Percentiles rank a stretch among this genome's conserved stretches.
phyloP scores from a whole-genome alignment of 2,113 vertebrate genomes.

The Spea bombifrons region DNA sequence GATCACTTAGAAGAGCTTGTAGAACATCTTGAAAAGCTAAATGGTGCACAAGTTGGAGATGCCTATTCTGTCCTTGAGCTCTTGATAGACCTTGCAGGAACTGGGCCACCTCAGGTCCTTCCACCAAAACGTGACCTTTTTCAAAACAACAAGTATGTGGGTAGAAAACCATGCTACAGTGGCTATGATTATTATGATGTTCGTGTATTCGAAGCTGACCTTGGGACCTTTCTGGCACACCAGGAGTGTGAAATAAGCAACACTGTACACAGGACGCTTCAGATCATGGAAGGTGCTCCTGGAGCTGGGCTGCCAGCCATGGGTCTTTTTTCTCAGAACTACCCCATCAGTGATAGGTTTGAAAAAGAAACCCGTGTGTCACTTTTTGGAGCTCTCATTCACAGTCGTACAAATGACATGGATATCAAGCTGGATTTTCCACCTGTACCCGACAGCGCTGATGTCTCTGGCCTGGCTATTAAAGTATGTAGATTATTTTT shows the following conservation, averaged over 20 bases:
- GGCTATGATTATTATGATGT: conserved; percentile 84
- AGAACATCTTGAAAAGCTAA: conserved; percentile 64
- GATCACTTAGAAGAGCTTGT: conserved; percentile 84
- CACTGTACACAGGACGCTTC: conserved; percentile 67
- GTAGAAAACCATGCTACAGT: conserved; percentile 70
- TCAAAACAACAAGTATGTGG: conserved; percentile 71
- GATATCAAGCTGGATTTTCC: conserved; percentile 89
- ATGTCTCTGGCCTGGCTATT: conserved; percentile 85
- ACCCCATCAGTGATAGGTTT: conserved; percentile 73
- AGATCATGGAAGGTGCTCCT: conserved; percentile 82
- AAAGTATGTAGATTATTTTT: conserved; percentile 67
- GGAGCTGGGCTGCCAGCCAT: conserved; percentile 79
- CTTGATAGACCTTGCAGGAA: conserved; percentile 84
- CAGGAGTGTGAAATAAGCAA: conserved; percentile 76
- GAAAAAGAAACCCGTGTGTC: conserved; percentile 85
- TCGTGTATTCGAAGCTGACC: conserved; percentile 76
- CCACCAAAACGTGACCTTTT: conserved; percentile 81
- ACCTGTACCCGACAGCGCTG: conserved; percentile 83
- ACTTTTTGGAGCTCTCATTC: conserved; percentile 88
- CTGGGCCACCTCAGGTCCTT: conserved; percentile 69
- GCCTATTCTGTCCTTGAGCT: conserved; percentile 78
- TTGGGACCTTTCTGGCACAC: conserved; percentile 69
- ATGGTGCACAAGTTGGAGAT: conserved; percentile 60
- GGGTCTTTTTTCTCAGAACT: conserved; percentile 62
- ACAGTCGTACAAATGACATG: conserved; percentile 83